Evolutionary conservation across 2,113 vertebrate genomes (phyloP).

Genomic region (Anarhynchus alexandrinus): DNA sequence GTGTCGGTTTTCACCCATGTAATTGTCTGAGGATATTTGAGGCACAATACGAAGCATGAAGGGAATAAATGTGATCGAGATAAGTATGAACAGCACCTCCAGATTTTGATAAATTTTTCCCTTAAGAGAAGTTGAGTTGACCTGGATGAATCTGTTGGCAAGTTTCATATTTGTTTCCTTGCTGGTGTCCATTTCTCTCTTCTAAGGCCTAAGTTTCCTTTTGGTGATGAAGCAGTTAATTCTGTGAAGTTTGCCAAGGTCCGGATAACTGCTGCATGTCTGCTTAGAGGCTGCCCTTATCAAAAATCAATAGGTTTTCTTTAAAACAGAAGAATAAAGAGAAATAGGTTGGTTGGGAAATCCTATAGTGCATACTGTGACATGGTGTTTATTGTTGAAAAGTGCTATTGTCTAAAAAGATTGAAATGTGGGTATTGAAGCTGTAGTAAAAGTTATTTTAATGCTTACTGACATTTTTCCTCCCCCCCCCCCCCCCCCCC

Average conservation of each 20-base stretch:
- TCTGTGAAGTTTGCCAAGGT: neutral
- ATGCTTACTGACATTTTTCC: neutral
- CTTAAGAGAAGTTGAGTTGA: neutral
- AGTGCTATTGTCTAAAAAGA: neutral
- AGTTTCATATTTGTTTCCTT: neutral
- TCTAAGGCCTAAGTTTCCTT: neutral
- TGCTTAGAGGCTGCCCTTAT: neutral
- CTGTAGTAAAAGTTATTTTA: neutral
- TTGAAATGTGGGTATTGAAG: neutral
- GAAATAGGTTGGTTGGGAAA: neutral
- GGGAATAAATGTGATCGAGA: neutral
- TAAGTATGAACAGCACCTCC: neutral
- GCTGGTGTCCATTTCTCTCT: neutral
- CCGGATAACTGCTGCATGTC: neutral
- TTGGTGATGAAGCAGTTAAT: neutral
- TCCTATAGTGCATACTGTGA: fast-evolving
- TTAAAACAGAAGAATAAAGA: neutral
- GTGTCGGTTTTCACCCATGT: neutral
- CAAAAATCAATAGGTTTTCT: neutral
- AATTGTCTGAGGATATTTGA: neutral
- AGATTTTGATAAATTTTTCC: neutral
- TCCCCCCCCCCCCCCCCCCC: too few relatives aligned
- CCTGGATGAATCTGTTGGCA: neutral
- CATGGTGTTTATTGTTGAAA: neutral
- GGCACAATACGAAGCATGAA: neutral